Base-by-base conservation (phyloP, 2,888 invertebrate species). In the Pyrrhia umbra region DNA sequence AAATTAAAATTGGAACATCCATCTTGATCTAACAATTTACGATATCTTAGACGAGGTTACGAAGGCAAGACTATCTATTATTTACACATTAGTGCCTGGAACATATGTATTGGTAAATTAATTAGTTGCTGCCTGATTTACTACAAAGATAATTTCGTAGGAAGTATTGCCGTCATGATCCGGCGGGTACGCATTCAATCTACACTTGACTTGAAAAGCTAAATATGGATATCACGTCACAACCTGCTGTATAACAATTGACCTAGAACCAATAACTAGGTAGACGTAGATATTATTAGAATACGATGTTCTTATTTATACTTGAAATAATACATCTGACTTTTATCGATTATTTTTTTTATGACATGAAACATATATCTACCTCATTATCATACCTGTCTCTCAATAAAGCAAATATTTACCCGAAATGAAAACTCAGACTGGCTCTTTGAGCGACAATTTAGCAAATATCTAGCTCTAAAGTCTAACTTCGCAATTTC, bases 181-280 rank as follows among this genome's bases (percentile, higher is more conserved):
- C 39, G 59, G 20, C n/a, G 18, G 45, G 40, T 54, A 23, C 39
- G 20, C 46, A 75, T 42, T 54, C 42, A 58, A 69, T 63, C 46
- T 39, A 39, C 18, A 63, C 57, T 75, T 30, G 50, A 45, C 30
- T 39, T 39, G 47, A 51, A 27, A 37, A 59, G 46, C 76, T 75
- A 70, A 72, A 72, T 70, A 59, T 55, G 58, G 76, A 39, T 43
- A 55, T 58, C 30, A 43, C 72, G 30, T 56, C 72, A 75, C 20
- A 47, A 27, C 25, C 70, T 64, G 27, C 58, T 68, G 15, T 21
- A 13, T 40, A 75, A 64, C 72, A 70, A 70, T 75, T 76, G 70
- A 70, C 58, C 69, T 68, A 62, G 55, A 64, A 51, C 34, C 55
- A 51, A 61, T 75, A 68, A 57, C 62, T 54, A 67, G 43, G 59